Evolutionary conservation across 2,888 invertebrate genomes (phyloP).

Genomic region (Andrena minutula): DNA sequence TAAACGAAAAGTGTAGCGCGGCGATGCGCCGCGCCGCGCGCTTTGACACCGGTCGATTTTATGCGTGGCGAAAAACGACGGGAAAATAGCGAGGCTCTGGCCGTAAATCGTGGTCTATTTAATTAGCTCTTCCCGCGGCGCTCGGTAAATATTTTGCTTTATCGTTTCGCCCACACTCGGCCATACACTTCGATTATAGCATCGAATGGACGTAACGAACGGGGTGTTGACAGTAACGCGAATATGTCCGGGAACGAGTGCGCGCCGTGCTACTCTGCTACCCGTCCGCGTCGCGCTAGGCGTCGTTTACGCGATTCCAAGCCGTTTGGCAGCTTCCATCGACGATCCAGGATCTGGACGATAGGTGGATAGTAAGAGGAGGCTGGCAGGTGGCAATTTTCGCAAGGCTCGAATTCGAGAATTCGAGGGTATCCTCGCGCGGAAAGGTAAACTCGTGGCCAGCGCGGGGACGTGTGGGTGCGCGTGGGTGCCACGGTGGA

Average conservation of each 20-base stretch:
- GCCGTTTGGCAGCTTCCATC: no score
- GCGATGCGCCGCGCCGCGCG: conserved; percentile 19
- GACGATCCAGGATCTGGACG: no score
- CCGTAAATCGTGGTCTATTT: conserved; percentile 60
- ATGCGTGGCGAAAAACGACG: conserved; percentile 37
- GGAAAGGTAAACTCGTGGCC: conserved; percentile 4
- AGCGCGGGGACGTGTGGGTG: conserved; percentile 7
- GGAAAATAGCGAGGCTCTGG: conserved; percentile 21
- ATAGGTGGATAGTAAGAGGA: no score
- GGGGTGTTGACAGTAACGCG: conserved; percentile 49
- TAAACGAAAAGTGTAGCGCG: conserved; percentile 49
- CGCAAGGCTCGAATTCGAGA: neutral
- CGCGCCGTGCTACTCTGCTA: neutral
- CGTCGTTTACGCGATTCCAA: no score
- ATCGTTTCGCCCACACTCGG: conserved; percentile 32
- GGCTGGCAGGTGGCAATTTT: neutral
- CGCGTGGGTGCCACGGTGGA: conserved; percentile 5
- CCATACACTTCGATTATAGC: conserved; percentile 51
- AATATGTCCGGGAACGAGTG: conserved; percentile 30
- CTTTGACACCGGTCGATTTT: conserved; percentile 55
- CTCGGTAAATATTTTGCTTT: conserved; percentile 58
- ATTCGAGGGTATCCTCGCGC: neutral
- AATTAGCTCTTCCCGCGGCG: conserved; percentile 49
- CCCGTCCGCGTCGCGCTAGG: no score
- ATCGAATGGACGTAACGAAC: conserved; percentile 30